These are phyloP conservation scores for Platanista minor DNA, from an alignment of 2,113 vertebrate genomes.

Conservation along the genomic window DNA sequence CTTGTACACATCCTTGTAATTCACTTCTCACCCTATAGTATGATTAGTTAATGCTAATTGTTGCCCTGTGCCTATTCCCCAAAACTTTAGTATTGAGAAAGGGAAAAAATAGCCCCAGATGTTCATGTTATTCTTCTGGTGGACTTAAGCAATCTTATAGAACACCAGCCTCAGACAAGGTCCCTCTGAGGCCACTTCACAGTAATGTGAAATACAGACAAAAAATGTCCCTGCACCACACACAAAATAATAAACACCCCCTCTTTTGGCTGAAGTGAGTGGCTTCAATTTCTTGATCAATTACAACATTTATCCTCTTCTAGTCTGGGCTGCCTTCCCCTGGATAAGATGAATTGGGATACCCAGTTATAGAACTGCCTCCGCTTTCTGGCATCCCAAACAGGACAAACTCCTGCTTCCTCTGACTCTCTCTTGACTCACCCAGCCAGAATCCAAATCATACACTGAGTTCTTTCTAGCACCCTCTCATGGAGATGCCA, in stretches of 20 bases:
- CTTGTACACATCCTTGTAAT: neutral
- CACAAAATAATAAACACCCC: neutral
- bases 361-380: neutral
- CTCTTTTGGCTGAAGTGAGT: neutral
- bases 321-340: accelerated
- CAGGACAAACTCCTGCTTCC: neutral
- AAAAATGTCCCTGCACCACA: neutral
- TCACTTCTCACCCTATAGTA: neutral
- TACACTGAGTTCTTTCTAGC: neutral
- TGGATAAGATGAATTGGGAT: neutral
- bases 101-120: neutral
- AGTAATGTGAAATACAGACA: neutral
- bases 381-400: neutral
- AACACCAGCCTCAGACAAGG: neutral
- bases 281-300: neutral
- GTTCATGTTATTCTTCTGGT: neutral
- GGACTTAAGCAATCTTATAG: neutral
- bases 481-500: neutral
- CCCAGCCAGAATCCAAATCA: neutral
- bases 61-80: neutral
- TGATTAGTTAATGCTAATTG: neutral
- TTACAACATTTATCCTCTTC: neutral
- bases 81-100: neutral
- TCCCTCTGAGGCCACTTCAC: neutral
- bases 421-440: neutral